A percentile compares a stretch with the other conserved stretches of the same genome.
phyloP scores from a whole-genome alignment of 1,140 invertebrate species.

The Ridgeia piscesae region DNA sequence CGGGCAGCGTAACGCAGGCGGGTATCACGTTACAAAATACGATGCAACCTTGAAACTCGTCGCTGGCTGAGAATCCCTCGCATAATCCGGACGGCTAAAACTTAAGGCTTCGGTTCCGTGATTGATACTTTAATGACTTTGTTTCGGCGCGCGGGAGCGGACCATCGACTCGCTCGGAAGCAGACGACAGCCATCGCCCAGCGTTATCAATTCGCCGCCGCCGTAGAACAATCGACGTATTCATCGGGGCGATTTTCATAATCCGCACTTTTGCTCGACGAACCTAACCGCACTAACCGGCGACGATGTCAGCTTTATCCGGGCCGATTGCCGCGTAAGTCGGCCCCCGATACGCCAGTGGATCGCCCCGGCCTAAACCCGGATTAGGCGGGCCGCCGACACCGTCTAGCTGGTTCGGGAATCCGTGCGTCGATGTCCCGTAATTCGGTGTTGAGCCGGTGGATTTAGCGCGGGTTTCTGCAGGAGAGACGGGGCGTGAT shows the following conservation, averaged over 20 bases:
- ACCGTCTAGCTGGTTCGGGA: neutral
- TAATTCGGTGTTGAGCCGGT: neutral
- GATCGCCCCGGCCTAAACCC: constrained; percentile 2
- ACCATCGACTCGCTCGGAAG: neutral
- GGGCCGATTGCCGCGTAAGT: neutral
- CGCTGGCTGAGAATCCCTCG: neutral
- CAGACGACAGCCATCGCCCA: neutral
- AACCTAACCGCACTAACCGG: neutral
- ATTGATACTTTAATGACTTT: constrained; percentile 6
- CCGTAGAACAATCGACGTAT: neutral
- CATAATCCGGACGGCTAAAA: neutral
- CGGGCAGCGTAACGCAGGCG: neutral
- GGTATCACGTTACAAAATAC: neutral
- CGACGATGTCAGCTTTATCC: neutral
- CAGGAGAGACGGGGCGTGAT: neutral
- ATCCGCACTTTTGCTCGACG: neutral
- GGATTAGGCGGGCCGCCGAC: neutral
- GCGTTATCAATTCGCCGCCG: neutral
- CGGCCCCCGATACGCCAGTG: neutral
- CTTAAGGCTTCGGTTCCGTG: neutral
- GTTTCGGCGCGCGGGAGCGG: neutral
- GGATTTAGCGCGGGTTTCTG: neutral
- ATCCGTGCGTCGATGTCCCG: neutral
- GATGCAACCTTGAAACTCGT: neutral
- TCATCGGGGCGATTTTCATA: neutral